Base-by-base conservation (phyloP, 2,888 invertebrate species). In the Parascotia fuliginaria region DNA sequence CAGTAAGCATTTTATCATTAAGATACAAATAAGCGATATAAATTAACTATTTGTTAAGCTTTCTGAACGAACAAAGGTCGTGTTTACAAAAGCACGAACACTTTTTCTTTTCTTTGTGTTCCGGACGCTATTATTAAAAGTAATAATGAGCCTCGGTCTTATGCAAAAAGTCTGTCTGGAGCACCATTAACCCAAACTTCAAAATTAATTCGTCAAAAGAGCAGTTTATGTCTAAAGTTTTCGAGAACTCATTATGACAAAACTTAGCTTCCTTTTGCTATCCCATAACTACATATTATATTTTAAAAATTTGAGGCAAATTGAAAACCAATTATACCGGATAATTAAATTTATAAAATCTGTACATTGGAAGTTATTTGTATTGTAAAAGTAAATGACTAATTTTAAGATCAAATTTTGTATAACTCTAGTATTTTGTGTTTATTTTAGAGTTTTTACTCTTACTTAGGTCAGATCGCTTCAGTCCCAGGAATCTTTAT, bases 161-260 rank as follows among this genome's bases (percentile, higher is more conserved):
- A 56, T 50, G 48, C 48, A 59, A 65, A 66, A 67, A 63, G 48
- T 60, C 66, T 59, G 47, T 57, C 59, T 56, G 45, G 61, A 66
- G 67, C 53, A 47, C 51, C 60, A 67, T 63, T 64, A 46, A 54
- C 60, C 59, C 47, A 37, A 66, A 71, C 60, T 73, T 71, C 60
- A 49, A 70, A 70, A 74, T 75, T 68, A 73, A 71, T 73, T 73
- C 67, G 58, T 75, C 68, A 65, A 65, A 75, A 73, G 64, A 75
- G 55, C 65, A 65, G 55, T 71, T 73, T 67, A 48, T 31, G 41
- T 32, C 42, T 43, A 48, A 73, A 67, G 47, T 64, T 63, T 55
- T 63, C 36, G 54, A 55, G 63, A 70, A 68, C 61, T 66, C 65
- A 66, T 68, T 72, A 69, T 36, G 64, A 55, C 46, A 56, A 47